Evolutionary conservation across 2,113 vertebrate genomes (phyloP), one percentile per base, ranked within the genome.

Genomic region (Saiga tatarica): DNA sequence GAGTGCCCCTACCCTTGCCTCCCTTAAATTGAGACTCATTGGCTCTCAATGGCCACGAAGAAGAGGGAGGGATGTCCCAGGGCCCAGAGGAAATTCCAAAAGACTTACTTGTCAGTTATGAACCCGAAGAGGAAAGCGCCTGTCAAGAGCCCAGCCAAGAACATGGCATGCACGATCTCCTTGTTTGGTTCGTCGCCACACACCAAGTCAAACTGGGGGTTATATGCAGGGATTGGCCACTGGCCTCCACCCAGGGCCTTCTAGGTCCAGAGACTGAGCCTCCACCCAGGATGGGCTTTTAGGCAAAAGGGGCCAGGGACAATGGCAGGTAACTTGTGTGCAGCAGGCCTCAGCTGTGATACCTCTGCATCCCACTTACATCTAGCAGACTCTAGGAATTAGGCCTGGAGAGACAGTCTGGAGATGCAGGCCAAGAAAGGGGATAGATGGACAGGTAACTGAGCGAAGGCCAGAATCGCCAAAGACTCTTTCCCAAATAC

Each of bases 121-220:
- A 89, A 30, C 17, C 97, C 89, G 1, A 96, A 96, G 64, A 94
- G 14, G 16, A 97, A 12, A 2, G 94, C 59, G 1, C 97, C 97
- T 6, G 82, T 71, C 53, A 97, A 39, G 36, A 97, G 0, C 7
- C 98, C 98, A 0, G 47, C 33, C 50, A 88, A 3, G 42, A 30
- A 52, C 33, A 88, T 5, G 21, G 60, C 42, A 36, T 62, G 9
- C 15, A 60, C 0, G 0, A 4, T 36, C 0, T 89, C 79, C 2
- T 0, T 8, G 19, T 25, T 2, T 0, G 1, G 8, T 3, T 95
- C 42, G 1, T 36, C 23, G 84, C n/a, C 94, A 83, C 97, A 98
- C 33, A 98, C 97, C 92, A 98, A 64, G 90, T 98, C 96, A 71
- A 98, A 98, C 96, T 98, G 96, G 19, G 95, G 91, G 74, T 78